These are phyloP conservation scores for Melanchra persicariae DNA, from an alignment of 2,888 invertebrate genomes.

Conservation along the genomic window DNA sequence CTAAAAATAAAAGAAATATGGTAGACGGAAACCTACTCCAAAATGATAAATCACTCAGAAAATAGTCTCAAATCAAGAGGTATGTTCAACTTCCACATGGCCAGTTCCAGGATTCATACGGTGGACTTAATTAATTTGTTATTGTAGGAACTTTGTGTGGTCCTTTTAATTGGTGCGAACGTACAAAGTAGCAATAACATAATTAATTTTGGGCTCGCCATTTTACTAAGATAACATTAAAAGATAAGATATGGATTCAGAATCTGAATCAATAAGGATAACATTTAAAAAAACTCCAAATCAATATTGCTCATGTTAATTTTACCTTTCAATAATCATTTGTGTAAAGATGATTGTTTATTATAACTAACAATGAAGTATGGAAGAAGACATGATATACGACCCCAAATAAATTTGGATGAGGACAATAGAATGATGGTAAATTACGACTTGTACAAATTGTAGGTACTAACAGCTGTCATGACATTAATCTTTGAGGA, in stretches of 20 bases:
- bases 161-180: slow-evolving; percentile 46
- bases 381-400: neutral
- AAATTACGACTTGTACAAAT: neutral
- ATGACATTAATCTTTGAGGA: slow-evolving; percentile 18
- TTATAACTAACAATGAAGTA: neutral
- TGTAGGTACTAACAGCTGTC: neutral
- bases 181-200: slow-evolving; percentile 45
- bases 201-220: slow-evolving; percentile 24
- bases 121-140: slow-evolving; percentile 1
- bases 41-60: no score
- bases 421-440: neutral
- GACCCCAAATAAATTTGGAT: neutral
- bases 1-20: neutral
- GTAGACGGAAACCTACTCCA: no score
- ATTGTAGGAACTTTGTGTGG: slow-evolving; percentile 41
- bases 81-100: neutral
- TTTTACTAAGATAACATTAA: slow-evolving; percentile 33
- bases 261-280: slow-evolving; percentile 12
- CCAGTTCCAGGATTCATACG: neutral
- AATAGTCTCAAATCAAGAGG: neutral
- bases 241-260: slow-evolving; percentile 33
- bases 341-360: no score
- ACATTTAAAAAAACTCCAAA: neutral
- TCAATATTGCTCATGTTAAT: neutral
- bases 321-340: neutral